Conservation (phyloP, 2,113 vertebrate species). For the Cavia aperea region DNA sequence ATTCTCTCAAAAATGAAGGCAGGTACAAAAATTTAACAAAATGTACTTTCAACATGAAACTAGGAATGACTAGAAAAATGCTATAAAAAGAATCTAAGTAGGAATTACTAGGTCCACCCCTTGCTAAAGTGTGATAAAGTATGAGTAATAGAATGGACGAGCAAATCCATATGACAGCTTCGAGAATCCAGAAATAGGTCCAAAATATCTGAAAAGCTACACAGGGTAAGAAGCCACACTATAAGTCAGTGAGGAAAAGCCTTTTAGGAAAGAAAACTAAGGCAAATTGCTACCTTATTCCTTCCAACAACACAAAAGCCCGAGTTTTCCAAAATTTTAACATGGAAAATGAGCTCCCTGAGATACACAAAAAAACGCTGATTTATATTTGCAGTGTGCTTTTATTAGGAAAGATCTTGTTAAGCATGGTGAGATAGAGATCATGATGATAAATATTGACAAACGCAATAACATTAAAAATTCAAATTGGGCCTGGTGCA, state of each 20-base stretch:
- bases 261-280: constrained; percentile 1
- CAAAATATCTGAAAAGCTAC: neutral
- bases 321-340: neutral
- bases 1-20: constrained; percentile 1
- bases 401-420: neutral
- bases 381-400: neutral
- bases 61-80: constrained; percentile 1
- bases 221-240: neutral
- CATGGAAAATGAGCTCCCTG: neutral
- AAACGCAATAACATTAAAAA: neutral
- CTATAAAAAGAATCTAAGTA: neutral
- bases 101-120: neutral
- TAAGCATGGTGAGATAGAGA: neutral
- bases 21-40: neutral
- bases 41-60: neutral
- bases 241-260: neutral
- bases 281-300: neutral
- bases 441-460: neutral
- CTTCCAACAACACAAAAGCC: neutral
- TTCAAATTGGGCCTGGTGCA: neutral
- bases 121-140: neutral
- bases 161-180: neutral
- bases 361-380: neutral
- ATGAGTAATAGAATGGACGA: neutral
- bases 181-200: neutral